Conservation (phyloP, 2,113 vertebrate genomes). For the Tetrao urogallus region DNA sequence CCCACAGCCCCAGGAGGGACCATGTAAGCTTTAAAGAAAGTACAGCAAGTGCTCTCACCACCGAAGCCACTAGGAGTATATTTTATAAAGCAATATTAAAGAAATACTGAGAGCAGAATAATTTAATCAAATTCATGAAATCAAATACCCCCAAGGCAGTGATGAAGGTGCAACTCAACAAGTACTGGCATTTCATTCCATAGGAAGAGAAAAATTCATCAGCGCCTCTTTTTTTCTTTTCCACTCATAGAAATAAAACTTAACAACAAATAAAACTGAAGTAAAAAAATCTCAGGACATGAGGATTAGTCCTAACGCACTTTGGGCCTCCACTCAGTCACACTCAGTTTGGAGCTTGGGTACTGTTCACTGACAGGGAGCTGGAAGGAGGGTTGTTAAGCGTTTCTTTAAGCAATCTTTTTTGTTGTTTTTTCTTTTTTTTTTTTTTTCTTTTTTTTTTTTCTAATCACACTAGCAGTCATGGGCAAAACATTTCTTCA, state of each 20-base stretch:
- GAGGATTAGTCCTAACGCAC: not conserved
- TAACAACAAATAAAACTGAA: constrained; percentile 20
- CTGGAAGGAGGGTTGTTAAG: not conserved
- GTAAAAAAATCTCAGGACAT: not conserved
- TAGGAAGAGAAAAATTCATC: constrained; percentile 36
- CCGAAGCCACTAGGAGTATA: constrained; percentile 63
- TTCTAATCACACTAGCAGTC: rapidly evolving
- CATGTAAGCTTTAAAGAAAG: constrained; percentile 57
- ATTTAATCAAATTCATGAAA: constrained; percentile 77
- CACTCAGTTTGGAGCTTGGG: not conserved
- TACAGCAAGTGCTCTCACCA: constrained; percentile 56
- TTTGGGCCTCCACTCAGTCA: not conserved
- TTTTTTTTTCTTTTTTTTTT: not conserved
- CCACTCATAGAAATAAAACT: not conserved
- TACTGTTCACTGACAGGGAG: not conserved
- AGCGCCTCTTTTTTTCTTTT: not conserved
- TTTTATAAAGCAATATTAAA: constrained; percentile 76
- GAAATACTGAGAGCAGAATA: constrained; percentile 71
- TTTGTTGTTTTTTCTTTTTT: not conserved
- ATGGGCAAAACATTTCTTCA: not conserved
- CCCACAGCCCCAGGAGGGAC: constrained; percentile 54
- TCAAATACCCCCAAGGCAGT: constrained; percentile 73
- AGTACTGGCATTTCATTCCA: constrained; percentile 60
- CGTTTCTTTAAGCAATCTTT: not conserved
- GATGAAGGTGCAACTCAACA: constrained; percentile 61